Base-by-base conservation (phyloP, 2,113 vertebrate species). In the Oncorhynchus keta region DNA sequence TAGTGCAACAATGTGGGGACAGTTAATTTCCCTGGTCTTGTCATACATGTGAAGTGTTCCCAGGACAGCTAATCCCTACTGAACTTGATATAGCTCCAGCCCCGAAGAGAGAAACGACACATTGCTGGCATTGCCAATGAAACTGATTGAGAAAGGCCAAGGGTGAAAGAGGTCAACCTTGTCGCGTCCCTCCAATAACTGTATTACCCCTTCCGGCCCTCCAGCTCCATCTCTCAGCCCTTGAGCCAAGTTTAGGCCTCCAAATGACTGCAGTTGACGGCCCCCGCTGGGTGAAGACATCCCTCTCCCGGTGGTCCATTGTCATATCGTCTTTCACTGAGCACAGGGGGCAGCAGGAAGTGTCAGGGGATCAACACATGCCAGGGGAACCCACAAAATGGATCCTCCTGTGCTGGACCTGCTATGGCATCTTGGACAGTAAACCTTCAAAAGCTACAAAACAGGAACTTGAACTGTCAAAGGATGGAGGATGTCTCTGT, bases 261-360 rank as follows among this genome's bases (percentile, higher is more conserved):
- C 83, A 91, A 81, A 87, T 81, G 82, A 86, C 87, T 82, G 80
- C 86, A 86, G 85, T 87, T 89, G 86, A 87, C 84, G 74, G 77
- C 76, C 78, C 81, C 79, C 77, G 39, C 68, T 18, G 75, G 76
- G 81, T 55, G 66, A 76, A 85, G 85, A 76, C 81, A 80, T 86
- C 80, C 80, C 51, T 28, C 68, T 39, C 83, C 84, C 76, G 90
- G 92, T 92, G 93, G 91, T 91, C 91, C 79, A 79, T 72, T 76
- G 81, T 82, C 83, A 78, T 88, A 88, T 93, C 88, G 80, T 84
- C 85, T 94, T 93, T 92, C 92, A 90, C 68, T 82, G 79, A 81
- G 80, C 76, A 79, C 78, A 81, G 72, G 83, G 79, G 51, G 78
- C 51, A 55, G 66, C 87, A 87, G 87, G 88, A 91, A 85, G 86